A percentile compares a stretch with the other conserved stretches of the same genome.
These are phyloP conservation scores for Antrozous pallidus DNA, from an alignment of 2,797 vertebrate genomes.

Conservation along the genomic window DNA sequence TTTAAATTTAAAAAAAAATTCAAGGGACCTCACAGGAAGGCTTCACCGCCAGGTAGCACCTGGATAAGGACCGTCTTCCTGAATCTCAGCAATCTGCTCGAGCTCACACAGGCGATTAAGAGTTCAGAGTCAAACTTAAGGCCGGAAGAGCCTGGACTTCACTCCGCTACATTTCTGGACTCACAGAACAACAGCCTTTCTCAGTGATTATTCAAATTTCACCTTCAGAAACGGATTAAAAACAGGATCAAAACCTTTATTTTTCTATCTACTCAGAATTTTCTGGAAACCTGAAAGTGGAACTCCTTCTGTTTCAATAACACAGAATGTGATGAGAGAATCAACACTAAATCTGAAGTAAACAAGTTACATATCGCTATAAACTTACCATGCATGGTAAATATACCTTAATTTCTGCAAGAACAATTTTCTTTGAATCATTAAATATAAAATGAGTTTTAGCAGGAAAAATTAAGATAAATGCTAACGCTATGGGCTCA, in stretches of 20 bases:
- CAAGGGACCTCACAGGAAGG: background rate
- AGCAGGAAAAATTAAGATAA: constrained; percentile 24
- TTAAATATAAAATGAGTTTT: constrained; percentile 21
- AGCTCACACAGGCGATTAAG: constrained; percentile 6
- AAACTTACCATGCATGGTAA: background rate
- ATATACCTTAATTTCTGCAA: background rate
- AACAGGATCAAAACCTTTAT: background rate
- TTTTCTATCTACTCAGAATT: constrained; percentile 27
- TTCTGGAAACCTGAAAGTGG: constrained; percentile 45
- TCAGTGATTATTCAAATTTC: constrained; percentile 15
- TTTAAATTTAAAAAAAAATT: constrained; percentile 15
- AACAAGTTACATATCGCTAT: background rate
- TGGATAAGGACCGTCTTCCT: background rate
- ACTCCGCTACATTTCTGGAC: background rate
- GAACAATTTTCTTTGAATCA: background rate
- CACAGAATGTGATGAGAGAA: background rate
- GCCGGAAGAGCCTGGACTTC: background rate
- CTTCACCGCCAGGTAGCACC: background rate
- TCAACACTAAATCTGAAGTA: background rate
- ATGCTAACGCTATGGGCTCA: background rate
- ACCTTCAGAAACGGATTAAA: constrained; percentile 34
- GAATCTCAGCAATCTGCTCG: constrained; percentile 14
- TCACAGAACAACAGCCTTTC: background rate
- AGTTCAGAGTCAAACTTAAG: background rate
- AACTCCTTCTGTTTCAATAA: constrained; percentile 36